A percentile compares a stretch with the other conserved stretches of the same genome.
These are phyloP conservation scores for Nemopilema nomurai DNA, from an alignment of 30 jellyfish, hydroid and myxozoan genomes.

Conservation along the genomic window DNA sequence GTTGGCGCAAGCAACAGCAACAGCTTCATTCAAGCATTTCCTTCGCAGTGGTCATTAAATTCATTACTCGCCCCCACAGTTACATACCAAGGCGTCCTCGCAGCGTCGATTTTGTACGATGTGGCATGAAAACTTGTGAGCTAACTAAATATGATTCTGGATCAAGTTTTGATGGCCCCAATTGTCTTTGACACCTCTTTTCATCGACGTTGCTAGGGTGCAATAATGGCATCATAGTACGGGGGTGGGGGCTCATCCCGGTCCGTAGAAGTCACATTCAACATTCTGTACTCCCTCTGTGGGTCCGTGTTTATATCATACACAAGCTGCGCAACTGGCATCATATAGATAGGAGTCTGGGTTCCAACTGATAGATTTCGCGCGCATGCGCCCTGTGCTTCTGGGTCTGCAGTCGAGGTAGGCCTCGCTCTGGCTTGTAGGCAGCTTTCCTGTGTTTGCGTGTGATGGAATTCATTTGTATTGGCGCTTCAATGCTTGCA, in stretches of 20 bases:
- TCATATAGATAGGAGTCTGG: constrained; percentile 90
- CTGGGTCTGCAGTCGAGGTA: constrained; percentile 32
- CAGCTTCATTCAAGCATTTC: neutral
- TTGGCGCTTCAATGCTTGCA: constrained; percentile 48
- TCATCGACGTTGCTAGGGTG: constrained; percentile 2
- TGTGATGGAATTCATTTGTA: constrained; percentile 69
- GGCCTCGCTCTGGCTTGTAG: constrained; percentile 69
- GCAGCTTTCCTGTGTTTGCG: constrained; percentile 90
- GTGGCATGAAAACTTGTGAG: neutral
- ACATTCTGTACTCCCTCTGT: constrained; percentile 62
- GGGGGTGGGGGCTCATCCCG: constrained; percentile 88
- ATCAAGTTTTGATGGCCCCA: neutral
- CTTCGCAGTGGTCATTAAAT: neutral
- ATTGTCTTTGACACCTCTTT: constrained; percentile 4
- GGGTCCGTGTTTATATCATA: constrained; percentile 63
- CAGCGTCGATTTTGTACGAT: neutral
- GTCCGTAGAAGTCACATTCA: constrained; percentile 49
- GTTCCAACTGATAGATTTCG: constrained; percentile 83
- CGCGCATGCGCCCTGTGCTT: constrained; percentile 62
- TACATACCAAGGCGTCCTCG: neutral
- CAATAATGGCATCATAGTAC: constrained; percentile 55
- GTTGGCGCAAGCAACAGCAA: neutral
- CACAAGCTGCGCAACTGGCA: constrained; percentile 80
- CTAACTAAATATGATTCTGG: neutral
- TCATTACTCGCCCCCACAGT: neutral